Evolutionary conservation across 2,888 invertebrate genomes (phyloP).

Genomic region (Nesidiocoris tenuis): DNA sequence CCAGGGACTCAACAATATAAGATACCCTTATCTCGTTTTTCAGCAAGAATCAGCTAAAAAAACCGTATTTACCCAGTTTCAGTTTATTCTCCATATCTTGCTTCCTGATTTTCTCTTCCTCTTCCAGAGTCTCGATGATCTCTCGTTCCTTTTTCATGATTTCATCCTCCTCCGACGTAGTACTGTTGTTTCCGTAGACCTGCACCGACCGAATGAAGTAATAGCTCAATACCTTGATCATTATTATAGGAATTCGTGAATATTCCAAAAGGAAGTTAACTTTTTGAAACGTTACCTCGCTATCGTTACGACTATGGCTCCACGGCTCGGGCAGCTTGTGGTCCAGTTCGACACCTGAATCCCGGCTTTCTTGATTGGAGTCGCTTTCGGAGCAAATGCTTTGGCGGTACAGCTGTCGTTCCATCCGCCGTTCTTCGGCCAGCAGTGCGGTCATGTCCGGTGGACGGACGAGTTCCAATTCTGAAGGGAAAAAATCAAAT

Average conservation of each 20-base stretch:
- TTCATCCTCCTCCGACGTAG: constrained; percentile 74
- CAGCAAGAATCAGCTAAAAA: too few relatives aligned
- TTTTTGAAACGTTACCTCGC: too few relatives aligned
- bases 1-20: too few relatives aligned
- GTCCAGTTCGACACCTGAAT: constrained; percentile 76
- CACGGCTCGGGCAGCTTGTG: constrained; percentile 56
- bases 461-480: constrained; percentile 68
- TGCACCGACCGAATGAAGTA: constrained; percentile 54
- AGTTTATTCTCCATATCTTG: constrained; percentile 51
- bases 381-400: constrained; percentile 66
- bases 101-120: constrained; percentile 63
- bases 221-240: too few relatives aligned
- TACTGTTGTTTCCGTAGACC: constrained; percentile 67
- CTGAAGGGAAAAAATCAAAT: constrained; percentile 53
- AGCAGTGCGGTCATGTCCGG: constrained; percentile 78
- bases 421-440: constrained; percentile 76
- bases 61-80: constrained; percentile 35
- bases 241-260: background rate
- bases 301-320: constrained; percentile 77
- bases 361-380: constrained; percentile 65
- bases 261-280: background rate
- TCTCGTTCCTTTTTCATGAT: constrained; percentile 66
- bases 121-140: constrained; percentile 65
- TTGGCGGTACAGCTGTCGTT: constrained; percentile 73
- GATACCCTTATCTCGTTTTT: too few relatives aligned